These are phyloP conservation scores for Agapornis canus DNA, from an alignment of 2,797 vertebrate genomes.

Conservation along the genomic window DNA sequence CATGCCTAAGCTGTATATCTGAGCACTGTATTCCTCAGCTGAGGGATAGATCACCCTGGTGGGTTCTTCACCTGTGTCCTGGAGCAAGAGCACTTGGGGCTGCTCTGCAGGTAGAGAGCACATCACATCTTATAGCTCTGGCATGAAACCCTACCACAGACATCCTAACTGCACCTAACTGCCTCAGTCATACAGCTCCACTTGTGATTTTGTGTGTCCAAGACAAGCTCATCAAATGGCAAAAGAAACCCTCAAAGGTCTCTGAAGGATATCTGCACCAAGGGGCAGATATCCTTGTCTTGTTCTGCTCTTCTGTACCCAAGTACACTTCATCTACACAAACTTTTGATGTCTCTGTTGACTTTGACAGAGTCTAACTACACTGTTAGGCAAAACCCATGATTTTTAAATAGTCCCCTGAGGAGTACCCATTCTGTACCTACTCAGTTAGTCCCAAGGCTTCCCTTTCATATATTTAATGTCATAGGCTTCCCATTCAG, in stretches of 20 bases:
- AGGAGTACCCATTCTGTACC: not conserved
- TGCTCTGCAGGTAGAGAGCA: not conserved
- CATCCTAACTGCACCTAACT: not conserved
- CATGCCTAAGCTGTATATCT: not conserved
- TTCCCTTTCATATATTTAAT: not conserved
- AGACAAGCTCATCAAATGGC: not conserved
- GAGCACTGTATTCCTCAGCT: not conserved
- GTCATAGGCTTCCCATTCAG: not conserved
- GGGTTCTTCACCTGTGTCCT: not conserved
- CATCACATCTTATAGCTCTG: not conserved
- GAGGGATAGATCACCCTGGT: not conserved
- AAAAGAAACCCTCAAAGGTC: not conserved
- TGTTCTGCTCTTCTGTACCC: not conserved
- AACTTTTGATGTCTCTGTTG: not conserved
- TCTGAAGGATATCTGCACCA: not conserved
- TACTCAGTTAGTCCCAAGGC: not conserved
- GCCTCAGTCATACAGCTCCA: not conserved
- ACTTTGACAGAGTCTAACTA: not conserved
- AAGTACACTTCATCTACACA: not conserved
- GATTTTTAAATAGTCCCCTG: not conserved
- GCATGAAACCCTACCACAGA: not conserved
- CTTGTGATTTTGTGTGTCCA: not conserved
- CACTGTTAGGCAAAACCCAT: not conserved
- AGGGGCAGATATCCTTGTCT: not conserved
- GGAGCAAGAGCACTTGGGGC: not conserved